Evolutionary conservation across 1,140 invertebrate genomes (phyloP).

Genomic region (Medauroidea extradentata): DNA sequence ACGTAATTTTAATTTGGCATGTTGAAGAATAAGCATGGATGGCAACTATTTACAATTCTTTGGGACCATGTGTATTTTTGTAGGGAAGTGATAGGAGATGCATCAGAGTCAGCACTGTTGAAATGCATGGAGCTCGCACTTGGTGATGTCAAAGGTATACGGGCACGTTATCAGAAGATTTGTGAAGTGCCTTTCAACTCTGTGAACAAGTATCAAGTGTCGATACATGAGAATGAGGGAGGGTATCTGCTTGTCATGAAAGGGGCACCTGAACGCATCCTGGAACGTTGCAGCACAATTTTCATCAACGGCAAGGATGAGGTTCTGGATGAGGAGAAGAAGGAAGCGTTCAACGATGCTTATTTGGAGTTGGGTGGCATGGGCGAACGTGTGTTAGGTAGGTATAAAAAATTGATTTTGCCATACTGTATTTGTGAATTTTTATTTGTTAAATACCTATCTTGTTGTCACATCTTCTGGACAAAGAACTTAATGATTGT

Average conservation of each 20-base stretch:
- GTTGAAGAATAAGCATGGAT: too few species aligned
- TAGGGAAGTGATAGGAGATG: constrained; percentile 55
- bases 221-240: constrained; percentile 53
- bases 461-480: too few species aligned
- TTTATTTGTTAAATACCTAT: too few species aligned
- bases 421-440: too few species aligned
- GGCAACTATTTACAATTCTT: too few species aligned
- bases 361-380: background rate
- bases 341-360: constrained; percentile 37
- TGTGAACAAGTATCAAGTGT: constrained; percentile 79
- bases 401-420: too few species aligned
- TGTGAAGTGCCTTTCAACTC: constrained; percentile 85
- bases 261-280: constrained; percentile 67
- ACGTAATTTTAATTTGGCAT: too few species aligned
- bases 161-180: constrained; percentile 65
- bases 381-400: too few species aligned
- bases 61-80: too few species aligned
- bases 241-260: constrained; percentile 66
- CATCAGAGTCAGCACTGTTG: constrained; percentile 74
- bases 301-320: constrained; percentile 37
- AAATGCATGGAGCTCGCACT: constrained; percentile 68
- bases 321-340: background rate
- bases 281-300: constrained; percentile 53
- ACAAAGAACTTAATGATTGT: too few species aligned
- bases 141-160: constrained; percentile 58